phyloP scores from a whole-genome alignment of 2,888 invertebrate species.

The Stenolophus ochropezus region DNA sequence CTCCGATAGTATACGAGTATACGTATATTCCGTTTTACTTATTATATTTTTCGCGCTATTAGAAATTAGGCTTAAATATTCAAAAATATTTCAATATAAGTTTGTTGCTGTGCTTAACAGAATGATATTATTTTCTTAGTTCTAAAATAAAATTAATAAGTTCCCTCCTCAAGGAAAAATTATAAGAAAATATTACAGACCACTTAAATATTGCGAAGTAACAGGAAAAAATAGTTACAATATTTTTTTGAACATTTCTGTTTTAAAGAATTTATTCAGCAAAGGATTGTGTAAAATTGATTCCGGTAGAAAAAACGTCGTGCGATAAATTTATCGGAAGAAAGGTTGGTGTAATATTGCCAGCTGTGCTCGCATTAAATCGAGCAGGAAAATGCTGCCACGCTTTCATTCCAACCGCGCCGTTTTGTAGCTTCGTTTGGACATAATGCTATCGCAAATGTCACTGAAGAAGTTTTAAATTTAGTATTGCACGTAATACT shows the following conservation, averaged over 20 bases:
- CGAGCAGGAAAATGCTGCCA: neutral
- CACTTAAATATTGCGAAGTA: too few species aligned
- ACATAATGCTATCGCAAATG: neutral
- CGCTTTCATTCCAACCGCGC: neutral
- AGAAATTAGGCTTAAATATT: too few species aligned
- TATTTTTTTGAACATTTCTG: neutral
- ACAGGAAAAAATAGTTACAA: too few species aligned
- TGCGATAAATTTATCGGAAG: neutral
- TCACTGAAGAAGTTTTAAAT: conserved; percentile 6
- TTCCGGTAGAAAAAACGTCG: neutral
- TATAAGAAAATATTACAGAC: too few species aligned
- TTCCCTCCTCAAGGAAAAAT: too few species aligned
- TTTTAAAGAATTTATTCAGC: neutral
- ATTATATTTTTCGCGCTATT: too few species aligned
- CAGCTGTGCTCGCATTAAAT: neutral
- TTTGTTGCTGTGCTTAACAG: too few species aligned
- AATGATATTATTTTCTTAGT: too few species aligned
- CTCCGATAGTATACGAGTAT: too few species aligned
- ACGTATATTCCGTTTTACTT: too few species aligned
- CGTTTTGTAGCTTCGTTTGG: neutral
- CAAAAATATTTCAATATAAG: too few species aligned
- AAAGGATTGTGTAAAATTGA: neutral
- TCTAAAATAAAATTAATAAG: too few species aligned
- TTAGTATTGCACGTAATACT: neutral
- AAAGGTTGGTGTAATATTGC: neutral